Evolutionary conservation across 2,888 invertebrate genomes (phyloP), one percentile per base, ranked within the genome.

Genomic region (Microchrysa polita): DNA sequence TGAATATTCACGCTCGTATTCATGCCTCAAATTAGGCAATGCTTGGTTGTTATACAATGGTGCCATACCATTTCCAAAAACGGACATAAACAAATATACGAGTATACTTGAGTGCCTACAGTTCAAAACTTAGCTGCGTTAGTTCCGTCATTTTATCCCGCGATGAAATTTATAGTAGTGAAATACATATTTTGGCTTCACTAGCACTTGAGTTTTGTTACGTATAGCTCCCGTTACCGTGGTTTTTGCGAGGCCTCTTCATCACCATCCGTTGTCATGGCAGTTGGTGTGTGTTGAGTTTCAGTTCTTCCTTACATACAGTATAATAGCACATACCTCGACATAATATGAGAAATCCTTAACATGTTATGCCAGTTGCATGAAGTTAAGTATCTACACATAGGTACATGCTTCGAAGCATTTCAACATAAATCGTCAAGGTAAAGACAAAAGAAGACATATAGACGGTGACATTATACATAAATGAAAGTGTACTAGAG

Each of bases 381-480:
- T 27, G 40, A 7, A 34, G 7, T 34, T 34, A 5, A 34, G 27
- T 34, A 7, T n/a, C n/a, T 34, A 34, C 27, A 7, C 2, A 12
- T 27, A 40, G n/a, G n/a, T 65, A 20, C 48, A 65, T 22, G 65
- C 65, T 65, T 20, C 48, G 12, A 14, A 65, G 65, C 65, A 65
- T 69, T 55, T 20, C 40, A 69, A 69, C 55, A 40, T 57, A 69
- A 69, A 69, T 69, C 40, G 69, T 57, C 69, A 69, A 69, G 69
- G 69, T 57, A 55, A 69, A 69, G 55, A 57, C 69, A 69, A 69
- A 57, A 69, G 57, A 40, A 40, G 65, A n/a, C 42, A 42, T 48
- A 7, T 34, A 34, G 27, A 34, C 27, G 7, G n/a, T 34, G 27
- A 2, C 27, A 34, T 34, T n/a, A 34, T 34, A 34, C n/a, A n/a